Evolutionary conservation across 2,113 vertebrate genomes (phyloP).

Genomic region (Oplegnathus fasciatus): DNA sequence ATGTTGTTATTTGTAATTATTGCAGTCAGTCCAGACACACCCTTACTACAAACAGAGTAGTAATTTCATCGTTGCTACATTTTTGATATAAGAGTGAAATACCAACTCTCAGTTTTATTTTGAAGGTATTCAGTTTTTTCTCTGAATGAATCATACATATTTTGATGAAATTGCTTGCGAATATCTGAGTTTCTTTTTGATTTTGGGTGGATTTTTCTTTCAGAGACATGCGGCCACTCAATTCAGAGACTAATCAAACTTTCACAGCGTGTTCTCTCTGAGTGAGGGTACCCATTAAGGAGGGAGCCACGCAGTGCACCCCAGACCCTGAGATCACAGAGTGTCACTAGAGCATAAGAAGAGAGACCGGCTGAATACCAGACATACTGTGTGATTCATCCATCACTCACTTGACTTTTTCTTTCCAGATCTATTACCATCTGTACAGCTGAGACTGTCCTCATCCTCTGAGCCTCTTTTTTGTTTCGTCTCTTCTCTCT

Average conservation of each 20-base stretch:
- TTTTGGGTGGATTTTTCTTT: constrained; percentile 19
- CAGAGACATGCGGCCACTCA: neutral
- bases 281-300: constrained; percentile 58
- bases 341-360: constrained; percentile 49
- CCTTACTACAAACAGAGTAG: neutral
- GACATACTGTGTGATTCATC: constrained; percentile 38
- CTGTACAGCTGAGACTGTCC: constrained; percentile 20
- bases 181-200: neutral
- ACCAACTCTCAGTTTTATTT: neutral
- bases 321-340: constrained; percentile 57
- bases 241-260: constrained; percentile 54
- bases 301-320: constrained; percentile 39
- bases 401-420: constrained; percentile 39
- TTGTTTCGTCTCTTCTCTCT: constrained; percentile 44
- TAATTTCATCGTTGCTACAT: neutral
- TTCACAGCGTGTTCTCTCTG: constrained; percentile 30
- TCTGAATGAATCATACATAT: neutral
- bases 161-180: neutral
- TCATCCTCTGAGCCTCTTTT: constrained; percentile 32
- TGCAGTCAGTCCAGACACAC: neutral
- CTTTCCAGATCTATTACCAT: constrained; percentile 49
- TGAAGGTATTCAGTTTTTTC: neutral
- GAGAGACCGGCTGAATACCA: constrained; percentile 34
- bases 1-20: neutral
- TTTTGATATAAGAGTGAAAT: neutral